Percentiles rank a stretch among this genome's conserved stretches.
Conservation (phyloP, 2,113 vertebrate genomes). For the Nothoprocta pentlandii region DNA sequence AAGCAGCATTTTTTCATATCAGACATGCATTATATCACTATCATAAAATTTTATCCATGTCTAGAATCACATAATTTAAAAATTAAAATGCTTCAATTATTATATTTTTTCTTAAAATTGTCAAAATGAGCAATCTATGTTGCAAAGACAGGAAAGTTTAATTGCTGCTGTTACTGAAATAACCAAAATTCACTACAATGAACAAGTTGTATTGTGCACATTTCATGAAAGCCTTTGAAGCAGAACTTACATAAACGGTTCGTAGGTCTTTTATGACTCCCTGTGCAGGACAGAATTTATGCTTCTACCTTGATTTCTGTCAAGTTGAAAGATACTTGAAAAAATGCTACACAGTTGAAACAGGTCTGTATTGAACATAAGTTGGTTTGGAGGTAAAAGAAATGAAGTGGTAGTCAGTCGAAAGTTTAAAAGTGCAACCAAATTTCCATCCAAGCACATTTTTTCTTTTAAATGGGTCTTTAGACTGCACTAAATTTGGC, state of each 20-base stretch:
- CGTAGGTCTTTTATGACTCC: background rate
- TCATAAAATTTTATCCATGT: background rate
- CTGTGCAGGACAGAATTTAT: background rate
- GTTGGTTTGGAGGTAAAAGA: background rate
- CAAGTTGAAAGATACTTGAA: background rate
- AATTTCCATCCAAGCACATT: background rate
- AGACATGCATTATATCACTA: background rate
- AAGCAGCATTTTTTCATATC: background rate
- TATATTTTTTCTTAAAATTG: background rate
- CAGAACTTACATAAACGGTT: background rate
- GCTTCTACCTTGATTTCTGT: background rate
- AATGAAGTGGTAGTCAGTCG: background rate
- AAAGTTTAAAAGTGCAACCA: background rate
- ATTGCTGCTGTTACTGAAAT: background rate
- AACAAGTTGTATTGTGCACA: background rate
- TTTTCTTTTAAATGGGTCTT: background rate
- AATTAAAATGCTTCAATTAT: background rate
- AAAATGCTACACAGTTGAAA: background rate
- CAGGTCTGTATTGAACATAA: background rate
- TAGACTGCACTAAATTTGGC: background rate
- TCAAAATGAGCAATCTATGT: background rate
- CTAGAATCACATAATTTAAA: background rate
- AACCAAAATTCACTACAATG: conserved; percentile 3
- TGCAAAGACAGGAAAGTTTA: background rate
- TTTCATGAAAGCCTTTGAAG: background rate